Base-by-base conservation (phyloP, 2,113 vertebrate species). In the Brachirus orientalis region DNA sequence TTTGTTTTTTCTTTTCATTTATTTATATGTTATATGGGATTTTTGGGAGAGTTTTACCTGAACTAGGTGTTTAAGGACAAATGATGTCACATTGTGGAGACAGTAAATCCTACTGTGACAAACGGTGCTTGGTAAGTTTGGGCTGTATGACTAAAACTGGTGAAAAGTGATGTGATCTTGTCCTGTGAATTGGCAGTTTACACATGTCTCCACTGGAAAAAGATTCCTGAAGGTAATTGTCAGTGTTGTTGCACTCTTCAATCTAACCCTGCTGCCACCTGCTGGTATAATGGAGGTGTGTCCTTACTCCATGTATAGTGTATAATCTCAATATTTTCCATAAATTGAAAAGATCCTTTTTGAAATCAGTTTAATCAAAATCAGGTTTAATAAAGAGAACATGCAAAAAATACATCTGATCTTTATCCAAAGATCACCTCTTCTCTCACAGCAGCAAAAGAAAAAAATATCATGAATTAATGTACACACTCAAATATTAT, bases 241-340 rank as follows among this genome's bases (percentile, higher is more conserved):
- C 3, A 6, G 37, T 10, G 63, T 54, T 20, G 47, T 36, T 69
- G 58, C 20, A 12, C 16, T 71, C 37, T n/a, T n/a, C n/a, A n/a
- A n/a, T n/a, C n/a, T n/a, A n/a, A n/a, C n/a, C n/a, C n/a, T 86
- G 66, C 66, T 80, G 54, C 83, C 76, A 57, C 63, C 77, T 80
- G 37, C 14, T 65, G 73, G 0, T 1, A 28, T 28, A 28, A 28
- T 28, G 28, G 28, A 28, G 28, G 28, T 6, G 6, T 28, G 28
- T 4, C 6, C 0, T 28, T 28, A 28, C 28, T 28, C 2, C 28
- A 28, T 28, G 28, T 0, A 28, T 6, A 28, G 28, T 28, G 2
- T 38, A 38, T 38, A 7, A 38, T 38, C 37, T 38, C 37, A 38
- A 2, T 38, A 38, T 38, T 86, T 80, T 40, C 7, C 7, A 10